phyloP scores from a whole-genome alignment of 2,888 invertebrate species.

The Chymomyza caudatula region DNA sequence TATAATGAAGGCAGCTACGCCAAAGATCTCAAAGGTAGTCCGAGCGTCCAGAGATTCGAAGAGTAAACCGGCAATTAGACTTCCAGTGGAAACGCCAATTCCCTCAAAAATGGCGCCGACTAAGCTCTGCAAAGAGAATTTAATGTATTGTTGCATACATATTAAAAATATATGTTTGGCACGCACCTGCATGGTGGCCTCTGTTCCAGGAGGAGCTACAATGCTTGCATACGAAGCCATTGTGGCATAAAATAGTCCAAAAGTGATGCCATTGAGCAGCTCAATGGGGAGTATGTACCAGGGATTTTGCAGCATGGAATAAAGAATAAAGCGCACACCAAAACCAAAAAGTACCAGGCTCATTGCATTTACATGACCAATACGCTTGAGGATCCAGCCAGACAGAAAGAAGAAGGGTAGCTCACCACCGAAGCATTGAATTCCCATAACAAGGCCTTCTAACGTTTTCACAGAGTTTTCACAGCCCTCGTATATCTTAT shows the following conservation, averaged over 20 bases:
- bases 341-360: slow-evolving; percentile 88
- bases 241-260: slow-evolving; percentile 91
- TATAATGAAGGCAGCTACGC: slow-evolving; percentile 82
- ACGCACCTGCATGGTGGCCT: slow-evolving; percentile 89
- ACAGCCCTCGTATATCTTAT: slow-evolving; percentile 75
- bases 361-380: slow-evolving; percentile 91
- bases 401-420: slow-evolving; percentile 92
- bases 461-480: slow-evolving; percentile 84
- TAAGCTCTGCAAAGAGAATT: slow-evolving; percentile 81
- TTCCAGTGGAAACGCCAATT: slow-evolving; percentile 88
- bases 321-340: slow-evolving; percentile 88
- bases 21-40: slow-evolving; percentile 85
- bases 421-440: slow-evolving; percentile 91
- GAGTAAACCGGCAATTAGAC: slow-evolving; percentile 86
- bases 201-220: slow-evolving; percentile 89
- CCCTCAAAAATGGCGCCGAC: slow-evolving; percentile 93
- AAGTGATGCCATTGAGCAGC: slow-evolving; percentile 90
- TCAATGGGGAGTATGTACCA: slow-evolving; percentile 93
- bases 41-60: slow-evolving; percentile 83
- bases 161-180: slow-evolving; percentile 13
- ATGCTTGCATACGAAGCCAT: slow-evolving; percentile 93
- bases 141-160: background rate
- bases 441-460: slow-evolving; percentile 85
- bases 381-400: slow-evolving; percentile 85
- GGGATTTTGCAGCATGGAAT: slow-evolving; percentile 87